Evolutionary conservation across 2,888 invertebrate genomes (phyloP), one percentile per base, ranked within the genome.

Genomic region (Lycia hirtaria): DNA sequence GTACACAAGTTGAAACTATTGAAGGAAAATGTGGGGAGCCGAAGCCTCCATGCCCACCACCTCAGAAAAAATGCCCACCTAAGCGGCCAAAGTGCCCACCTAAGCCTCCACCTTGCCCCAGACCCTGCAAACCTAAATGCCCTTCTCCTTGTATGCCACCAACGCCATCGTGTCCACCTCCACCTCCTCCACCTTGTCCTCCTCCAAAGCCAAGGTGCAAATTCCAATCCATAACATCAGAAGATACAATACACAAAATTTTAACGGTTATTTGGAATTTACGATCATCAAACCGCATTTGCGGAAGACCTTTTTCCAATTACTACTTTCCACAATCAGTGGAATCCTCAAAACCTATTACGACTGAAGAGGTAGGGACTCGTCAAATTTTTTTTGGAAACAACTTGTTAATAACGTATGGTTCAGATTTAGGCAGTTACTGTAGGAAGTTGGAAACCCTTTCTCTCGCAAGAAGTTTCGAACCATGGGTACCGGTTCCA

Each of bases 401-500:
- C 1, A 43, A 50, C n/a, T 33, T 66, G 2, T 26, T 26, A 1
- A 26, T 17, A 32, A 47, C 17, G 24, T 24, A 15, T 24, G 35
- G 47, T 26, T 47, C 47, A 15, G 14, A 28, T 22, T 30, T 57
- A 14, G 37, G 56, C 12, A 37, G 19, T 7, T 47, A 56, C 0
- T 45, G 17, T n/a, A 60, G 7, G 58, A 61, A 20, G n/a, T 45
- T 53, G 6, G 58, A 37, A 55, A 30, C 54, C 9, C 7, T 71
- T 1, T 37, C 65, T 3, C 68, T 72, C 4, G 72, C 78, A 0
- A 80, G 71, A 43, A 75, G 81, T 17, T 87, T 75, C 38, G 80
- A 84, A 0, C 88, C 88, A 0, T 89, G 89, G 88, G 64, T 77
- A 0, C 88, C 89, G 0, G 85, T 88, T 49, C 89, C 89, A 0